A percentile compares a stretch with the other conserved stretches of the same genome.
Conservation (phyloP, 1,140 invertebrate species). For the Nixonia krombeini region DNA sequence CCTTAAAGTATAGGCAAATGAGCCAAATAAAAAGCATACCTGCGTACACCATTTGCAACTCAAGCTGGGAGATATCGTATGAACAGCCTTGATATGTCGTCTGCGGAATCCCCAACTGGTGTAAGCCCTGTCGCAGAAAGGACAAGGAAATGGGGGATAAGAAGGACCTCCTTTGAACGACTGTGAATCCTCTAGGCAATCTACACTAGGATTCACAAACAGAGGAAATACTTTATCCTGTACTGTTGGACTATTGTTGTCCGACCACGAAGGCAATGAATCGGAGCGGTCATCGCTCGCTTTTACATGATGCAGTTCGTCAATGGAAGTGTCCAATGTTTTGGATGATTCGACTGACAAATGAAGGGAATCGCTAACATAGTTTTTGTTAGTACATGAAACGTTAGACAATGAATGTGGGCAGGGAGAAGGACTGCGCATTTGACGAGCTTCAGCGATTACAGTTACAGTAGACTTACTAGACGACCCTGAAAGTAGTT, state of each 20-base stretch:
- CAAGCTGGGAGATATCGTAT: constrained; percentile 71
- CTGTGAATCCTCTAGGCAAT: constrained; percentile 30
- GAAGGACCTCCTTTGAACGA: constrained; percentile 38
- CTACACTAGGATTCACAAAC: constrained; percentile 18
- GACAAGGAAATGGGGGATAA: constrained; percentile 76
- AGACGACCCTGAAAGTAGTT: constrained; percentile 49
- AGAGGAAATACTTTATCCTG: constrained; percentile 20
- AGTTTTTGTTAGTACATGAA: constrained; percentile 14
- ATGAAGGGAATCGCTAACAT: constrained; percentile 6
- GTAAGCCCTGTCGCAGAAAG: constrained; percentile 77
- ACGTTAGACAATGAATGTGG: constrained; percentile 4
- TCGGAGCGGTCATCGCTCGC: constrained; percentile 24
- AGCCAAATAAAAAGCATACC: too few relatives aligned
- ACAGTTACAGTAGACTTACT: constrained; percentile 47
- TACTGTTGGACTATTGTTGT: constrained; percentile 15
- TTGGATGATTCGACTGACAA: constrained; percentile 1
- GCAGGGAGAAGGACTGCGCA: constrained; percentile 20
- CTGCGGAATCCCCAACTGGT: constrained; percentile 78
- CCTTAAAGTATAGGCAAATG: too few relatives aligned
- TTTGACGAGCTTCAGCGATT: constrained; percentile 49
- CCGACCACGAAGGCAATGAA: constrained; percentile 7
- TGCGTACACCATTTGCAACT: constrained; percentile 77
- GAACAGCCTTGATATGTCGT: constrained; percentile 76
- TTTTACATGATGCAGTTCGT: constrained; percentile 11
- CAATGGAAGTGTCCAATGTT: constrained; percentile 1